Conservation (phyloP, 2,888 invertebrate genomes). For the Caenorhabditis wallacei region DNA sequence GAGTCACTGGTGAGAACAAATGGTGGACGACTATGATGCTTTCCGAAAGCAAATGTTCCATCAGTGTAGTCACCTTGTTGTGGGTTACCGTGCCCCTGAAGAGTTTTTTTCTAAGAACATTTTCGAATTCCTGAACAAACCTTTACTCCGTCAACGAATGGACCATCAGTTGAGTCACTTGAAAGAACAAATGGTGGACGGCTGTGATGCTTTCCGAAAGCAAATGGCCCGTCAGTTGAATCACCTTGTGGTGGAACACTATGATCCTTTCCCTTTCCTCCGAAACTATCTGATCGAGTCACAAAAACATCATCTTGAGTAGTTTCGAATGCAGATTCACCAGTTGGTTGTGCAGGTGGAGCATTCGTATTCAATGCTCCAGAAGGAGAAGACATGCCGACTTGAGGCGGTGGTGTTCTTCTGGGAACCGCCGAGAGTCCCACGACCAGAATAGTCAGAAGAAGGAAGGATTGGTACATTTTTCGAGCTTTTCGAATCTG, state of each 20-base stretch:
- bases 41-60: neutral
- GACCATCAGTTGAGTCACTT: neutral
- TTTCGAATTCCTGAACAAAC: neutral
- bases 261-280: constrained; percentile 7
- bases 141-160: neutral
- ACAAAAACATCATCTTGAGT: neutral
- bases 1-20: neutral
- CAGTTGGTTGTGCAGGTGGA: constrained; percentile 3
- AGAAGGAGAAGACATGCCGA: constrained; percentile 10
- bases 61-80: neutral
- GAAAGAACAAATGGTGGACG: neutral
- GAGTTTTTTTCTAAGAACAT: neutral
- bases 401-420: constrained; percentile 8
- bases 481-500: constrained; percentile 32
- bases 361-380: neutral
- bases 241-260: neutral
- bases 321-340: neutral
- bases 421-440: constrained; percentile 17
- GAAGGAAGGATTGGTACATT: constrained; percentile 17
- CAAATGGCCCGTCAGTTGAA: neutral
- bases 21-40: neutral
- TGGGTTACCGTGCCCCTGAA: neutral
- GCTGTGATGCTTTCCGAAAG: neutral
- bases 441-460: constrained; percentile 21
- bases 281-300: neutral